phyloP scores from a whole-genome alignment of 2,113 vertebrate genomes.

The Rattus rattus region DNA sequence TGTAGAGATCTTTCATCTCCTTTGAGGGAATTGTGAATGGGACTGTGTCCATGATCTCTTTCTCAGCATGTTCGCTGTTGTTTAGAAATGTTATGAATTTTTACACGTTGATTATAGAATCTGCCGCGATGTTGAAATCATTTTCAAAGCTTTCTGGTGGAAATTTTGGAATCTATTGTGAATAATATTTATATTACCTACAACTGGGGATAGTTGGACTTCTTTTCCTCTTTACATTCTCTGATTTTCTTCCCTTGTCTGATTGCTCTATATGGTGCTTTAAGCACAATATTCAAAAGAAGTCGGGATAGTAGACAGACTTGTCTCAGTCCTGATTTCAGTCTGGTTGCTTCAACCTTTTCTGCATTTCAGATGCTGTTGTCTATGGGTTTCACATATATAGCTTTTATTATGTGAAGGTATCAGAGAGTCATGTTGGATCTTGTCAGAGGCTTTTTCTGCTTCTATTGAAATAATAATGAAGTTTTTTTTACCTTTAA shows the following conservation, averaged over 20 bases:
- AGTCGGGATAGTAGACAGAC: too few relatives aligned
- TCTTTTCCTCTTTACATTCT: neutral
- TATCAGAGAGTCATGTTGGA: neutral
- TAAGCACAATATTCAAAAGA: too few relatives aligned
- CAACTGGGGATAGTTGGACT: neutral
- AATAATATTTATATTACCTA: neutral
- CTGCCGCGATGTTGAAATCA: neutral
- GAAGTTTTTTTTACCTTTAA: neutral
- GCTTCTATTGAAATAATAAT: neutral
- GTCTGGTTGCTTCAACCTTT: neutral
- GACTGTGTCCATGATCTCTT: neutral
- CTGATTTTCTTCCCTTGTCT: neutral
- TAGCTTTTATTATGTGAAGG: neutral
- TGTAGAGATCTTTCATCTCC: neutral
- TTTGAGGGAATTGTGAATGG: neutral
- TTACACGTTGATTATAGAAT: neutral
- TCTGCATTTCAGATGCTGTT: neutral
- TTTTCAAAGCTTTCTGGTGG: neutral
- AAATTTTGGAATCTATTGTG: neutral
- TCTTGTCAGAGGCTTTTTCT: neutral
- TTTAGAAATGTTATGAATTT: neutral
- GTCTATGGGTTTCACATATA: neutral
- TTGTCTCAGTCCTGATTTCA: too few relatives aligned
- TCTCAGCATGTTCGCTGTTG: neutral
- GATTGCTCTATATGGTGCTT: neutral